Percentiles rank a stretch among this genome's conserved stretches.
Conservation (phyloP, 2,888 invertebrate genomes). For the Lithophane leautieri region DNA sequence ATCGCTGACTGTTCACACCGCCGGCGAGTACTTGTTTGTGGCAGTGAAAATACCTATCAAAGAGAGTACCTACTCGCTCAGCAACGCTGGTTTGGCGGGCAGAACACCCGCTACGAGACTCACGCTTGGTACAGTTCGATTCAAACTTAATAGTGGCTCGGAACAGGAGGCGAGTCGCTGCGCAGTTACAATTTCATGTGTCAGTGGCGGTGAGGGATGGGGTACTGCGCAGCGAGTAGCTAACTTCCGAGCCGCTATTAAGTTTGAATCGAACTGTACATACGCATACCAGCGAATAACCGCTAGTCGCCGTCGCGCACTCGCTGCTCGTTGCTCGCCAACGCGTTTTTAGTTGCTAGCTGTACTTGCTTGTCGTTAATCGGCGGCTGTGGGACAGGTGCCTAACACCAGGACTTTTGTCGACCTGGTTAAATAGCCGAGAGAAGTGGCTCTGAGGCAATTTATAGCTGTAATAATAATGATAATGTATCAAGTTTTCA, state of each 20-base stretch:
- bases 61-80: not conserved
- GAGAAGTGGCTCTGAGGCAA: not conserved
- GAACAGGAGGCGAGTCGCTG: too few relatives aligned
- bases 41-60: not conserved
- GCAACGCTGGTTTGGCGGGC: not conserved
- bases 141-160: too few relatives aligned
- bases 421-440: not conserved
- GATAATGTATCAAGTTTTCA: not conserved
- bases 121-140: not conserved
- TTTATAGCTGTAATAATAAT: constrained; percentile 6
- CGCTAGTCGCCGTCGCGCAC: not conserved
- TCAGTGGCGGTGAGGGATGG: too few relatives aligned
- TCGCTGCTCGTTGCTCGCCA: not conserved
- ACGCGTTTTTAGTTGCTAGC: not conserved
- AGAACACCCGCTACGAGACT: too few relatives aligned
- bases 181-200: too few relatives aligned
- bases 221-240: too few relatives aligned
- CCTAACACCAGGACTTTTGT: not conserved
- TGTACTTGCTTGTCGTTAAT: not conserved
- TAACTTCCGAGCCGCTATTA: too few relatives aligned
- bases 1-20: not conserved
- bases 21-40: not conserved
- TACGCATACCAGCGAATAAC: not conserved
- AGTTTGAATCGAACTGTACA: too few relatives aligned
- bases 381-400: too few relatives aligned